phyloP scores from a whole-genome alignment of 2,797 vertebrate genomes.

The Gymnoscopelus braueri region DNA sequence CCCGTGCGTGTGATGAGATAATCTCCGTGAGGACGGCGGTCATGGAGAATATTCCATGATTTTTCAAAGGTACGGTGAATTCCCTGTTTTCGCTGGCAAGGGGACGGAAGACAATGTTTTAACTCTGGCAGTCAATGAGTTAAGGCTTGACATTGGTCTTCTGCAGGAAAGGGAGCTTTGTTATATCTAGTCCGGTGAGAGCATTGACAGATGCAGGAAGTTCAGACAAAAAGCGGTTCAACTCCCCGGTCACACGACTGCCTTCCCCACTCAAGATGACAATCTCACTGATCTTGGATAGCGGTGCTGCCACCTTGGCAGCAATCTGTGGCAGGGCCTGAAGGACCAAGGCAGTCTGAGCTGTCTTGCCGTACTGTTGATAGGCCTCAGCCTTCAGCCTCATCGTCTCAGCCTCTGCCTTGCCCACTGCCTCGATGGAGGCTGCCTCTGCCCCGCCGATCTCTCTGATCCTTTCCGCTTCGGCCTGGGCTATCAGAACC shows the following conservation, averaged over 20 bases:
- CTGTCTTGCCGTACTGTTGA: constrained; percentile 85
- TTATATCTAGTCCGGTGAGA: constrained; percentile 86
- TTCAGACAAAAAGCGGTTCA: constrained; percentile 86
- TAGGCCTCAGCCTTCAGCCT: constrained; percentile 88
- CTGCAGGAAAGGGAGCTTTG: constrained; percentile 75
- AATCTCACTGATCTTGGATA: constrained; percentile 86
- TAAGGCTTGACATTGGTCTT: too few relatives aligned
- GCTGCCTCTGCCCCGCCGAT: constrained; percentile 86
- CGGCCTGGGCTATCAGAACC: constrained; percentile 85
- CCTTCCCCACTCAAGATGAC: constrained; percentile 85
- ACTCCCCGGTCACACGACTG: constrained; percentile 73
- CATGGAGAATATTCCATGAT: too few relatives aligned
- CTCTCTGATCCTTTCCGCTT: constrained; percentile 88
- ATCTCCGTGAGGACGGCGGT: too few relatives aligned
- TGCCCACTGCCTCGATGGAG: constrained; percentile 84
- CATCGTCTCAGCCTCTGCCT: constrained; percentile 87
- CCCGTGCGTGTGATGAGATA: too few relatives aligned
- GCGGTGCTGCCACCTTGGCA: constrained; percentile 87
- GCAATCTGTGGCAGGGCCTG: constrained; percentile 91
- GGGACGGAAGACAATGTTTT: too few relatives aligned
- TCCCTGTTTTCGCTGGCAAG: too few relatives aligned
- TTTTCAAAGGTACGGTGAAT: too few relatives aligned
- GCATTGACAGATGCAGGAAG: constrained; percentile 85
- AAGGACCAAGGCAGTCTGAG: constrained; percentile 85
- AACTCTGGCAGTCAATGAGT: too few relatives aligned